A percentile compares a stretch with the other conserved stretches of the same genome.
Evolutionary conservation across 2,888 invertebrate genomes (phyloP).

Genomic region (Adineta ricciae): DNA sequence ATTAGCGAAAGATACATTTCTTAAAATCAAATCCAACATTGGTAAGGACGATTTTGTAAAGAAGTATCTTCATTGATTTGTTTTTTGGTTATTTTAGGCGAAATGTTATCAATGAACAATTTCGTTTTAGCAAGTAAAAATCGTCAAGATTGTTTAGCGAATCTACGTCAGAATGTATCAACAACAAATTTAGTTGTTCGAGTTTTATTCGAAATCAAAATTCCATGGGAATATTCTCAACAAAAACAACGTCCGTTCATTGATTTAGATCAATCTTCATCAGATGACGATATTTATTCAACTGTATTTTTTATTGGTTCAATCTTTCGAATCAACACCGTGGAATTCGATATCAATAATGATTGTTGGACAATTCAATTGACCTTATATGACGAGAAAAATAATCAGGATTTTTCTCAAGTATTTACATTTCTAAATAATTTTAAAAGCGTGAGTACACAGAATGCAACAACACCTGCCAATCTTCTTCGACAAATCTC

Average conservation of each 20-base stretch:
- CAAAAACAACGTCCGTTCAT: neutral
- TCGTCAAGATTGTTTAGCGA: neutral
- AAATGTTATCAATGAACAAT: conserved; percentile 14
- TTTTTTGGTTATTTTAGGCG: too few species aligned
- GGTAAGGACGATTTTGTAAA: neutral
- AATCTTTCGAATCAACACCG: neutral
- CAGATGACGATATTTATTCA: neutral
- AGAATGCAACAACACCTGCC: neutral
- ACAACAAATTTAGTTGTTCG: neutral
- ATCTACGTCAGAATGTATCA: neutral
- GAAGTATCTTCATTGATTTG: neutral
- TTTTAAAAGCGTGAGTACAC: neutral
- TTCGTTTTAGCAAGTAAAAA: neutral
- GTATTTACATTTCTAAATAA: neutral
- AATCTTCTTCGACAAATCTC: conserved; percentile 1
- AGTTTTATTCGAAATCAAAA: conserved; percentile 8
- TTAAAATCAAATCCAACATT: neutral
- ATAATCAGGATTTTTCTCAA: neutral
- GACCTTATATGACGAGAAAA: neutral
- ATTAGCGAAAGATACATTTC: neutral
- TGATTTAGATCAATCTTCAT: neutral
- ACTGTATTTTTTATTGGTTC: neutral
- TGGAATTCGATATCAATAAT: neutral
- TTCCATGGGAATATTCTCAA: neutral
- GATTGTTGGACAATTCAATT: neutral